Conservation (phyloP, 2,888 invertebrate genomes). For the Macaria liturata region DNA sequence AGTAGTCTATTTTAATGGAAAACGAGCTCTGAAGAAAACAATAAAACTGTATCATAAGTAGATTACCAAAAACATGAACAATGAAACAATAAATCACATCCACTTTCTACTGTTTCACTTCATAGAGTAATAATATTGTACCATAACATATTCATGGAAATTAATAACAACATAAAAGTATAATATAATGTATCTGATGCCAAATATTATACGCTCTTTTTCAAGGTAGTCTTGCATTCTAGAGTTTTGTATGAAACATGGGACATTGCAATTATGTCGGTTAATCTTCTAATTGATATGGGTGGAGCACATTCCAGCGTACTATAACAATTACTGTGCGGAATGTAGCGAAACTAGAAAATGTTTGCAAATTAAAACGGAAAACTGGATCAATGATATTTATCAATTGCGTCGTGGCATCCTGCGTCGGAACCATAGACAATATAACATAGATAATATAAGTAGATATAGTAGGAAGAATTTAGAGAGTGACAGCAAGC, state of each 20-base stretch:
- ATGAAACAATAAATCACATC: too few species aligned
- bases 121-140: too few species aligned
- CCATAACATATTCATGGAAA: too few species aligned
- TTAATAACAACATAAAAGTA: constrained; percentile 8
- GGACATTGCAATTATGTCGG: constrained; percentile 42
- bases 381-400: constrained; percentile 49
- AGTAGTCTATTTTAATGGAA: too few species aligned
- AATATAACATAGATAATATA: too few species aligned
- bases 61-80: too few species aligned
- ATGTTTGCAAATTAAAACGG: constrained; percentile 58
- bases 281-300: constrained; percentile 53
- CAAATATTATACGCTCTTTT: constrained; percentile 8
- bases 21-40: too few species aligned
- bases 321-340: constrained; percentile 59
- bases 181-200: constrained; percentile 3
- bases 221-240: constrained; percentile 16
- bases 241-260: constrained; percentile 14
- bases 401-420: constrained; percentile 40
- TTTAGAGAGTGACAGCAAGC: too few species aligned
- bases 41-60: too few species aligned
- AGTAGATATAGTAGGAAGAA: too few species aligned
- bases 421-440: neutral
- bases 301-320: constrained; percentile 60
- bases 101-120: too few species aligned
- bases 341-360: constrained; percentile 74